These are phyloP conservation scores for Unio pictorum DNA, from an alignment of 2,888 invertebrate genomes.

Conservation along the genomic window DNA sequence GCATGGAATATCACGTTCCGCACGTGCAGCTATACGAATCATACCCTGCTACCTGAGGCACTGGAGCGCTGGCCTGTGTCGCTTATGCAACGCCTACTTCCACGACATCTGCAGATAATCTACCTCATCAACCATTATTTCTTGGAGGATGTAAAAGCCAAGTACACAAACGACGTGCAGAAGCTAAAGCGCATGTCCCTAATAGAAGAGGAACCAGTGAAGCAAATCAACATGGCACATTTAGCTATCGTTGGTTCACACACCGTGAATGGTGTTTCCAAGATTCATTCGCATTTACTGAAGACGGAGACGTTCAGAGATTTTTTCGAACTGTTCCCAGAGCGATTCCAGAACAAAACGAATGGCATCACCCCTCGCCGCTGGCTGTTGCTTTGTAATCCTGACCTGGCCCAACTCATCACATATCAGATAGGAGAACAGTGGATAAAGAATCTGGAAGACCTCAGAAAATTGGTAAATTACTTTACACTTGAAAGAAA, in stretches of 20 bases:
- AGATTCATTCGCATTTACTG: constrained; percentile 95
- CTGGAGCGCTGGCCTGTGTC: constrained; percentile 82
- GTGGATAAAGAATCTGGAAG: constrained; percentile 93
- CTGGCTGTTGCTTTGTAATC: constrained; percentile 97
- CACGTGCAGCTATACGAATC: constrained; percentile 98
- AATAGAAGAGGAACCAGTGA: constrained; percentile 95
- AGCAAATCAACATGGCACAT: constrained; percentile 98
- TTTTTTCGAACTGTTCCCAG: constrained; percentile 93
- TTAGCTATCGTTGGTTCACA: constrained; percentile 95
- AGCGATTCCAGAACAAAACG: constrained; percentile 98
- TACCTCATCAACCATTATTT: constrained; percentile 90
- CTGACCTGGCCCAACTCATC: constrained; percentile 89
- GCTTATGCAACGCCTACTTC: constrained; percentile 89
- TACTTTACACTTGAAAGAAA: constrained; percentile 61
- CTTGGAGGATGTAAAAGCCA: constrained; percentile 74
- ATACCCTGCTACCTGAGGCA: constrained; percentile 97
- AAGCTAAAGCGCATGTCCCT: constrained; percentile 84
- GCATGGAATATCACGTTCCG: constrained; percentile 90
- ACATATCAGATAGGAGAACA: constrained; percentile 96
- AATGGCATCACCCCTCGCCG: constrained; percentile 99
- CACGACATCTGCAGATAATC: constrained; percentile 96
- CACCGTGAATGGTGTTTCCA: constrained; percentile 97
- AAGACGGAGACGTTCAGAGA: constrained; percentile 90
- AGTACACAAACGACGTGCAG: constrained; percentile 84
- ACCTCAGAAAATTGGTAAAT: constrained; percentile 85